Base-by-base conservation (phyloP, 2,888 invertebrate genomes). In the Drosophila multiciliata region DNA sequence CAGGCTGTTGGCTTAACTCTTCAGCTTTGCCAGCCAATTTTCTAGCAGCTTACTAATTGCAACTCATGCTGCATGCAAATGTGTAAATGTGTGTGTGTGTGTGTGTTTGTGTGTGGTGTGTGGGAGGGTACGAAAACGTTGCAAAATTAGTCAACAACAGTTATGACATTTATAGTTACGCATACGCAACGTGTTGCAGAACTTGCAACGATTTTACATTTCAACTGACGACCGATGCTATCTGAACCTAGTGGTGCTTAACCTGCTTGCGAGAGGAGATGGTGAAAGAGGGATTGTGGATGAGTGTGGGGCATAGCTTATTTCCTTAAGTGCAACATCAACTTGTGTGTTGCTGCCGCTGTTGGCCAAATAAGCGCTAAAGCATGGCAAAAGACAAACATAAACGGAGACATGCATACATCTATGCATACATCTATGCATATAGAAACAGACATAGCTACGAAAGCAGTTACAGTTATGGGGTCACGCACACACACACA, bases 291-390 rank as follows among this genome's bases (percentile, higher is more conserved):
- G 23, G 23, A 1, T 29, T 11, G 32, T 3, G 29, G 17, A 12
- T 8, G 12, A 15, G 8, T n/a, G n/a, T 11, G 17, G 15, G 32
- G n/a, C 15, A 36, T 86, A 54, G 74, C 82, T 75, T 74, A 86
- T 89, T 89, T 86, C 77, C 73, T 78, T 87, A 87, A 86, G 85
- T 86, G 85, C 89, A 86, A 72, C 84, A 87, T 83, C 81, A 77
- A 83, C 70, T 78, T 85, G 77, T 68, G 55, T 83, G 70, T 38
- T 55, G 36, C 55, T 40, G 40, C 55, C 15, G 50, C 63, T 75
- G 62, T 67, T 73, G 71, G 79, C 72, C 82, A 79, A 87, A 87
- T 84, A 83, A 84, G 85, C 85, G 83, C 78, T 66, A 75, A 70
- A 71, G 68, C 71, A 65, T 64, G 73, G 75, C 69, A 72, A 68